These are phyloP conservation scores for Leptothorax acervorum DNA, from an alignment of 2,888 invertebrate species.

Conservation along the genomic window DNA sequence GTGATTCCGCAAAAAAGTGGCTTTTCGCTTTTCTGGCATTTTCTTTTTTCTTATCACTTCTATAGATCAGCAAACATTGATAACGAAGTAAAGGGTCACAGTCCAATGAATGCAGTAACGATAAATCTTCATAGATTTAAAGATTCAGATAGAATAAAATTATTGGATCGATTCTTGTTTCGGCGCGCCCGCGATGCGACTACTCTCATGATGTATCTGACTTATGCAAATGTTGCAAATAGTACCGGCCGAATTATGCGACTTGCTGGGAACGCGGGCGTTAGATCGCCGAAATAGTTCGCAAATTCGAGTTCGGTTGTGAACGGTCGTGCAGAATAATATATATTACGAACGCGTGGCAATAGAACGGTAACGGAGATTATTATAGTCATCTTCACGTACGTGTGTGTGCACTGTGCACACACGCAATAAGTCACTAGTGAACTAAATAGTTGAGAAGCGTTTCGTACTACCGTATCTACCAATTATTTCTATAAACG, in stretches of 20 bases:
- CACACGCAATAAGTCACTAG: neutral
- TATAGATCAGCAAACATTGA: neutral
- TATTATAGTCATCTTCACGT: slow-evolving; percentile 24
- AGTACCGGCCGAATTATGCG: slow-evolving; percentile 38
- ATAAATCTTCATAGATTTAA: neutral
- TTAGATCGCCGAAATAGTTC: slow-evolving; percentile 44
- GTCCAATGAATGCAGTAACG: neutral
- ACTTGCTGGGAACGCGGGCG: slow-evolving; percentile 32
- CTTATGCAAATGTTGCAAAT: slow-evolving; percentile 45
- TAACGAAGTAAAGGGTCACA: neutral
- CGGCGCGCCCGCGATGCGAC: slow-evolving; percentile 11
- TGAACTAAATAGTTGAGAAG: neutral
- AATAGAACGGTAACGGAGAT: slow-evolving; percentile 34
- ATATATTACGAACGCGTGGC: slow-evolving; percentile 20
- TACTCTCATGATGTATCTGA: slow-evolving; percentile 25
- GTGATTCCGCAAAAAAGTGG: neutral
- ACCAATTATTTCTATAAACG: neutral
- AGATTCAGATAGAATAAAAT: neutral
- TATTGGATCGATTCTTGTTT: slow-evolving; percentile 4
- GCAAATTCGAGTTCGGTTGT: slow-evolving; percentile 28
- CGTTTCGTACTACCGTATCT: neutral
- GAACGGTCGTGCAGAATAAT: slow-evolving; percentile 35
- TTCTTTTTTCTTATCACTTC: neutral
- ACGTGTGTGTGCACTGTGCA: neutral
- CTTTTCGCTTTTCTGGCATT: neutral